Evolutionary conservation across 2,113 vertebrate species (phyloP).

Genomic region (Pelodiscus sinensis): DNA sequence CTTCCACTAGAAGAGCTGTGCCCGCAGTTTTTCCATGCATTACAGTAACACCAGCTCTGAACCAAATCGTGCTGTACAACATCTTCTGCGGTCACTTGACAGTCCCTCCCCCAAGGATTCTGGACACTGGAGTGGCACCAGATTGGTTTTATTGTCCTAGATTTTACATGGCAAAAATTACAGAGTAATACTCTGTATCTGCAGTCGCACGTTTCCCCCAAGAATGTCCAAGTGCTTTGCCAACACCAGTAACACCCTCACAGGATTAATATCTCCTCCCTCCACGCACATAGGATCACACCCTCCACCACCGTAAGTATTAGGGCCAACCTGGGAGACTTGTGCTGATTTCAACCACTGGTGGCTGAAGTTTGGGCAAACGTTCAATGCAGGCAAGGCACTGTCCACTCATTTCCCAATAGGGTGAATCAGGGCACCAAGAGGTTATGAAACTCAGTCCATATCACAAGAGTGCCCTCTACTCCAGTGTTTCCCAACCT

Average conservation of each 20-base stretch:
- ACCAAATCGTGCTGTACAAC: background rate
- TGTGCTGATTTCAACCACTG: no score
- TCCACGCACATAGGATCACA: no score
- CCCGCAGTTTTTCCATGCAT: background rate
- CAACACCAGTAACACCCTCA: background rate
- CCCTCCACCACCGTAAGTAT: background rate
- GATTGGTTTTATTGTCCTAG: background rate
- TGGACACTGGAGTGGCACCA: background rate
- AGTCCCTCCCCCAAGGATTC: background rate
- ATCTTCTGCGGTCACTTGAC: background rate
- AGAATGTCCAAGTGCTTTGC: background rate
- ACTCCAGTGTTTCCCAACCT: no score
- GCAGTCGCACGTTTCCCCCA: background rate
- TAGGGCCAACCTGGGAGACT: background rate
- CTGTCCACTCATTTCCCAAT: background rate
- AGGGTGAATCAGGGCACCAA: background rate
- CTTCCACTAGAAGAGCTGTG: background rate
- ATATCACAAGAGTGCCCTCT: no score
- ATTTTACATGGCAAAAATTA: background rate
- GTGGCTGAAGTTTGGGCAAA: background rate
- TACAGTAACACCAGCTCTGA: background rate
- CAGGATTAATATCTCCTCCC: background rate
- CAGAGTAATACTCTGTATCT: no score
- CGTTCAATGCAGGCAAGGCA: background rate
- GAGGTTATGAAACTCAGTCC: no score